Conservation (phyloP, 2,888 invertebrate genomes). For the Megastigmus dorsalis region DNA sequence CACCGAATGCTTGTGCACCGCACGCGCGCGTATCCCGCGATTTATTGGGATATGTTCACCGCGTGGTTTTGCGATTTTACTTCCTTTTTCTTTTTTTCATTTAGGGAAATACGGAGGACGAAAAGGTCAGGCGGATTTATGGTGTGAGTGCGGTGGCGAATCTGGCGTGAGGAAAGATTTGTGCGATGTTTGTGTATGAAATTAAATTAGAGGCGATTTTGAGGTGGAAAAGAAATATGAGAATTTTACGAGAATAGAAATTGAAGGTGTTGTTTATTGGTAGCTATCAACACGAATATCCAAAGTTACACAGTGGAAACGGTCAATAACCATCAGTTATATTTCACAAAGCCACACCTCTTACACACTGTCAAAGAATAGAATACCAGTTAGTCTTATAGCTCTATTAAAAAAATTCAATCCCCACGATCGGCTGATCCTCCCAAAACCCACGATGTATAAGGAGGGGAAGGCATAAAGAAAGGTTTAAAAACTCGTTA, state of each 20-base stretch:
- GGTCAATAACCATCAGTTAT: background rate
- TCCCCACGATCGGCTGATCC: background rate
- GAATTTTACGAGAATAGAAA: too few relatives aligned
- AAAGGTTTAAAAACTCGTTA: slow-evolving; percentile 50
- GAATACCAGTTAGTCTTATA: background rate
- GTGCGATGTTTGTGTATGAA: background rate
- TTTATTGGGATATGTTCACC: too few relatives aligned
- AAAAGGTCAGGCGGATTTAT: too few relatives aligned
- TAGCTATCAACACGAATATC: background rate
- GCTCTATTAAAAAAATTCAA: slow-evolving; percentile 53
- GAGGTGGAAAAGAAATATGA: too few relatives aligned
- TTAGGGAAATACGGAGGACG: too few relatives aligned
- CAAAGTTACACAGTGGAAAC: background rate
- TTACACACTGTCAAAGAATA: slow-evolving; percentile 6
- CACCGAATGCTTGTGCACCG: slow-evolving; percentile 28
- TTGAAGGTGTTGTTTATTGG: too few relatives aligned
- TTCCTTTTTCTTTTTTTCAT: too few relatives aligned
- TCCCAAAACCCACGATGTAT: too few relatives aligned
- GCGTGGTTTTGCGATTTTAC: too few relatives aligned
- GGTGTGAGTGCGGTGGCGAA: too few relatives aligned
- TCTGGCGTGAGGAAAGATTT: background rate
- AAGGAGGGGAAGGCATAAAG: slow-evolving; percentile 13
- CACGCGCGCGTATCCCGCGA: too few relatives aligned
- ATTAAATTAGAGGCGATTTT: too few relatives aligned
- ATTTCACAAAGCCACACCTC: background rate